A percentile compares a stretch with the other conserved stretches of the same genome.
Evolutionary conservation across 2,888 invertebrate species (phyloP).

Genomic region (Clusia tigrina): DNA sequence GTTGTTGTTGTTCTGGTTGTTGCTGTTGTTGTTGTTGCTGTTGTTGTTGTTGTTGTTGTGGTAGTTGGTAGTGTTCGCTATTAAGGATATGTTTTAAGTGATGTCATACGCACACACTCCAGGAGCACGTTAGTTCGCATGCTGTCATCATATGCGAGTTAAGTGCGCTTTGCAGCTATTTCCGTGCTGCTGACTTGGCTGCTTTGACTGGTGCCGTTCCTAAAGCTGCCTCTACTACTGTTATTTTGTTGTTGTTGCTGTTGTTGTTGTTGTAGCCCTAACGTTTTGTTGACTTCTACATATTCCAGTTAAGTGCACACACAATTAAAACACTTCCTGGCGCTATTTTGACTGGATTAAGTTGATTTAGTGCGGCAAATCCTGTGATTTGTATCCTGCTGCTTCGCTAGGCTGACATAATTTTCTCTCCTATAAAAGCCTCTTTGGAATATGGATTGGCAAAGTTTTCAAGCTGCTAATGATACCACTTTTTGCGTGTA

Average conservation of each 20-base stretch:
- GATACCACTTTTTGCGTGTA: too few relatives aligned
- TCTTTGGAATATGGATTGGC: too few relatives aligned
- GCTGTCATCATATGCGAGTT: not conserved
- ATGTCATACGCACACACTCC: not conserved
- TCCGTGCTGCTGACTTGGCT: not conserved
- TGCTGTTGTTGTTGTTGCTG: not conserved
- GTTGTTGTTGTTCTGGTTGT: not conserved
- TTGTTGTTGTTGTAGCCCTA: not conserved
- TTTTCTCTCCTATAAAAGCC: too few relatives aligned
- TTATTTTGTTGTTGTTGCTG: not conserved
- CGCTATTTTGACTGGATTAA: slow-evolving; percentile 3
- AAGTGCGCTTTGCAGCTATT: not conserved
- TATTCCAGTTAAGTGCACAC: not conserved
- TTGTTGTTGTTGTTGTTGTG: slow-evolving; percentile 2
- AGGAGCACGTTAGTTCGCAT: not conserved
- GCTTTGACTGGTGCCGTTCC: not conserved
- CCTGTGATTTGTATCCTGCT: not conserved
- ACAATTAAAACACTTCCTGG: not conserved
- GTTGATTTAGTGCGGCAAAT: slow-evolving; percentile 7
- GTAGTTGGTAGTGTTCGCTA: not conserved
- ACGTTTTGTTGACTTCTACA: too few relatives aligned
- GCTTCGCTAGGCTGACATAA: not conserved
- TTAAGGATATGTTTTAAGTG: slow-evolving; percentile 4
- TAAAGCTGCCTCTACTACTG: not conserved
- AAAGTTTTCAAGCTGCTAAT: too few relatives aligned